phyloP scores from a whole-genome alignment of 2,888 invertebrate genomes.

The Temnothorax ravouxi region DNA sequence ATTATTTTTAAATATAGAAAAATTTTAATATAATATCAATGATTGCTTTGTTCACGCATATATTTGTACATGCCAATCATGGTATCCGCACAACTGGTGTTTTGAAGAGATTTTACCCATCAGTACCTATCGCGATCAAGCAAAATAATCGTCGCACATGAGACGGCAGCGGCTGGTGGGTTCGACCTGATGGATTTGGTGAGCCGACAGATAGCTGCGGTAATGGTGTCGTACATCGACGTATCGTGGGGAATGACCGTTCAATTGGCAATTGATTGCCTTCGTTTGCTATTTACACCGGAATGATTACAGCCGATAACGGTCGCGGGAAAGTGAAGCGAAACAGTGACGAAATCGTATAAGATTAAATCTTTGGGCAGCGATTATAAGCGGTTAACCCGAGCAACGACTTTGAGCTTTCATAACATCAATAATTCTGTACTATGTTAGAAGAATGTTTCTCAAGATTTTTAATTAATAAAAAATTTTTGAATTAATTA shows the following conservation, averaged over 20 bases:
- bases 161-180: constrained; percentile 65
- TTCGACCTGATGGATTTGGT: constrained; percentile 76
- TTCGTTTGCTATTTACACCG: constrained; percentile 75
- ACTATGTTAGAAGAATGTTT: neutral
- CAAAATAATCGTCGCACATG: constrained; percentile 70
- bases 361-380: constrained; percentile 1
- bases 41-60: neutral
- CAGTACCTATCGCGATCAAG: constrained; percentile 58
- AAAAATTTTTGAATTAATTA: neutral
- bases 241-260: constrained; percentile 63
- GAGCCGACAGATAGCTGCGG: constrained; percentile 73
- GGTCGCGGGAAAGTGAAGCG: constrained; percentile 33
- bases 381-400: constrained; percentile 1
- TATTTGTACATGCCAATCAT: constrained; percentile 32
- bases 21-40: neutral
- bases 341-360: constrained; percentile 22
- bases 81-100: constrained; percentile 41
- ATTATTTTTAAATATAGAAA: neutral
- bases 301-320: constrained; percentile 66
- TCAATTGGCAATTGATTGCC: constrained; percentile 76
- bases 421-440: neutral
- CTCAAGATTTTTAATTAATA: neutral
- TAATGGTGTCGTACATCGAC: constrained; percentile 64
- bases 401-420: neutral
- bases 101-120: constrained; percentile 44